phyloP scores from a whole-genome alignment of 2,113 vertebrate genomes.

The Myodes glareolus region DNA sequence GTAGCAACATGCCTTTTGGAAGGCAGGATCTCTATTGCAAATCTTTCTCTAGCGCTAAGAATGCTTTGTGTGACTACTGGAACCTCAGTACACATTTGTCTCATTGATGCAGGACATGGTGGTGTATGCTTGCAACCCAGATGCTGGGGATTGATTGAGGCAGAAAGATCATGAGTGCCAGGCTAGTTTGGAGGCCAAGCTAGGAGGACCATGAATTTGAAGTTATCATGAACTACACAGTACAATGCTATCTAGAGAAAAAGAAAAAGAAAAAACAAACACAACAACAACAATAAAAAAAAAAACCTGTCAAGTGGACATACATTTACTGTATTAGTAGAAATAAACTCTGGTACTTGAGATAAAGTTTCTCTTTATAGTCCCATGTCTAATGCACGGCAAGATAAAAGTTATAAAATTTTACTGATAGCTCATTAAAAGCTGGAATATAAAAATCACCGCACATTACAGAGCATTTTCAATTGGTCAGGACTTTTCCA shows the following conservation, averaged over 20 bases:
- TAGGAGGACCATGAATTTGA: neutral
- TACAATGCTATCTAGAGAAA: neutral
- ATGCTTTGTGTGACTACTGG: neutral
- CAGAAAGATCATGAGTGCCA: neutral
- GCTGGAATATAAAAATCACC: neutral
- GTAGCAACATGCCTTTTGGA: neutral
- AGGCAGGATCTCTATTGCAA: neutral
- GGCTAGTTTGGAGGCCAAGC: neutral
- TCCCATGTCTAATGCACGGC: neutral
- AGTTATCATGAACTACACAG: neutral
- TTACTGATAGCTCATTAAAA: slow-evolving; percentile 4
- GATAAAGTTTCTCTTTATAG: slow-evolving; percentile 19
- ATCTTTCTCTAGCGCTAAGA: neutral
- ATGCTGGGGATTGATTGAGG: neutral
- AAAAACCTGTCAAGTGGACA: neutral
- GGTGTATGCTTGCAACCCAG: neutral
- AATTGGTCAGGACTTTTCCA: neutral
- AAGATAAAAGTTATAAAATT: slow-evolving; percentile 29
- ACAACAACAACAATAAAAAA: too few species aligned
- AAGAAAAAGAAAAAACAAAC: neutral
- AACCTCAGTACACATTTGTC: neutral
- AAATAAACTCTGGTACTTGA: neutral
- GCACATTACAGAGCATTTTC: neutral
- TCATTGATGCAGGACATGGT: too few species aligned
- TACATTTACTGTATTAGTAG: slow-evolving; percentile 44